A percentile compares a stretch with the other conserved stretches of the same genome.
phyloP scores from a whole-genome alignment of 2,888 invertebrate species.

The Agrenia bidenticulata region DNA sequence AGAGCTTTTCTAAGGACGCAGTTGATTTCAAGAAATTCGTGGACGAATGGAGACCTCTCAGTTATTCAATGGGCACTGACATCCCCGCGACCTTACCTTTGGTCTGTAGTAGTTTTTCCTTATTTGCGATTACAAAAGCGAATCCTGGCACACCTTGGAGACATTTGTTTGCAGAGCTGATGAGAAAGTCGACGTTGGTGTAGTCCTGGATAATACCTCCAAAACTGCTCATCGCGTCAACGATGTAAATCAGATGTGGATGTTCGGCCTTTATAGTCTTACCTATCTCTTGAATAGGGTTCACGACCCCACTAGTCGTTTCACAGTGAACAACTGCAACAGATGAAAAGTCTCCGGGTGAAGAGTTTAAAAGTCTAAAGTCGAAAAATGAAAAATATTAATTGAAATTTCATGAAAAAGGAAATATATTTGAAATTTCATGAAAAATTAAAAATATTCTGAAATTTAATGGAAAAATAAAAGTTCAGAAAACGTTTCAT shows the following conservation, averaged over 20 bases:
- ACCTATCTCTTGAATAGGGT: slow-evolving; percentile 57
- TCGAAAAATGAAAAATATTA: too few relatives aligned
- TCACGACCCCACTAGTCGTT: slow-evolving; percentile 58
- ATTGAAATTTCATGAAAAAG: too few relatives aligned
- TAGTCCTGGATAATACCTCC: slow-evolving; percentile 58
- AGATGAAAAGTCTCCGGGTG: slow-evolving; percentile 54
- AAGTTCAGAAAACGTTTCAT: too few relatives aligned
- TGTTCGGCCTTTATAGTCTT: slow-evolving; percentile 31
- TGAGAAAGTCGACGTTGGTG: slow-evolving; percentile 56
- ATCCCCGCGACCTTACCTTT: too few relatives aligned
- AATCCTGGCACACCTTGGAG: slow-evolving; percentile 59
- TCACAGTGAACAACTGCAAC: slow-evolving; percentile 59
- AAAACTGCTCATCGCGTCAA: slow-evolving; percentile 61
- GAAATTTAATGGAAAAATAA: too few relatives aligned
- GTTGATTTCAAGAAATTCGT: too few relatives aligned
- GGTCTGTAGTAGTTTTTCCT: slow-evolving; percentile 55
- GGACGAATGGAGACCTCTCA: too few relatives aligned
- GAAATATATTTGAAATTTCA: too few relatives aligned
- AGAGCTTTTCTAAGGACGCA: not conserved
- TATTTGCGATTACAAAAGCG: slow-evolving; percentile 57
- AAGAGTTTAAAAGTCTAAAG: slow-evolving; percentile 48
- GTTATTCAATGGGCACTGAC: too few relatives aligned
- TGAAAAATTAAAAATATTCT: too few relatives aligned
- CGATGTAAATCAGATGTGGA: slow-evolving; percentile 56
- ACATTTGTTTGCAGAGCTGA: slow-evolving; percentile 60